A percentile compares a stretch with the other conserved stretches of the same genome.
Evolutionary conservation across 1,140 invertebrate genomes (phyloP).

Genomic region (Diabrotica undecimpunctata): DNA sequence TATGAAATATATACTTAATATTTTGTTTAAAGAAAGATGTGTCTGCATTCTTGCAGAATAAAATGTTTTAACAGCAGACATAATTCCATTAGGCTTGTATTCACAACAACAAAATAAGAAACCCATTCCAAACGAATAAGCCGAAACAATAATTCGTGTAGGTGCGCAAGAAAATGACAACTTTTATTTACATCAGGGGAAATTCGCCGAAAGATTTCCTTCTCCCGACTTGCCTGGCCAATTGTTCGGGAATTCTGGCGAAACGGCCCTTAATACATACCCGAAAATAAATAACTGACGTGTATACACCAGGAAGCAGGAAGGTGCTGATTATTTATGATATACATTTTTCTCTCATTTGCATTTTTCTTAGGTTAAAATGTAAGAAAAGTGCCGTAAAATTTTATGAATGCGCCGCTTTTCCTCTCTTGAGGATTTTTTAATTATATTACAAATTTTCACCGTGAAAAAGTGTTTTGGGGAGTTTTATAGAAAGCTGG

Average conservation of each 20-base stretch:
- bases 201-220: slow-evolving; percentile 46
- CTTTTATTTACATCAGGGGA: slow-evolving; percentile 47
- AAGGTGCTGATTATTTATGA: slow-evolving; percentile 46
- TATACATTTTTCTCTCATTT: slow-evolving; percentile 44
- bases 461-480: too few relatives aligned
- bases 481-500: too few relatives aligned
- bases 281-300: slow-evolving; percentile 42
- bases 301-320: slow-evolving; percentile 40
- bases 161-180: slow-evolving; percentile 43
- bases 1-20: too few relatives aligned
- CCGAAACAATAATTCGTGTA: slow-evolving; percentile 42
- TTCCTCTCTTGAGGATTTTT: slow-evolving; percentile 6
- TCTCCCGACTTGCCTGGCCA: slow-evolving; percentile 36
- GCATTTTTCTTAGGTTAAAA: slow-evolving; percentile 44
- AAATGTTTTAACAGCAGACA: not conserved
- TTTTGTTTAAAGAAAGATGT: too few relatives aligned
- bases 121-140: slow-evolving; percentile 18
- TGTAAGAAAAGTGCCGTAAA: slow-evolving; percentile 40
- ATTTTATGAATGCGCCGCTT: slow-evolving; percentile 39
- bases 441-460: not conserved
- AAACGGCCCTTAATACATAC: slow-evolving; percentile 44
- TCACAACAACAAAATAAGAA: slow-evolving; percentile 7
- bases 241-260: slow-evolving; percentile 42
- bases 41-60: too few relatives aligned
- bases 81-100: slow-evolving; percentile 14